Percentiles rank a stretch among this genome's conserved stretches.
Evolutionary conservation across 2,113 vertebrate genomes (phyloP).

Genomic region (Eulemur rufifrons): DNA sequence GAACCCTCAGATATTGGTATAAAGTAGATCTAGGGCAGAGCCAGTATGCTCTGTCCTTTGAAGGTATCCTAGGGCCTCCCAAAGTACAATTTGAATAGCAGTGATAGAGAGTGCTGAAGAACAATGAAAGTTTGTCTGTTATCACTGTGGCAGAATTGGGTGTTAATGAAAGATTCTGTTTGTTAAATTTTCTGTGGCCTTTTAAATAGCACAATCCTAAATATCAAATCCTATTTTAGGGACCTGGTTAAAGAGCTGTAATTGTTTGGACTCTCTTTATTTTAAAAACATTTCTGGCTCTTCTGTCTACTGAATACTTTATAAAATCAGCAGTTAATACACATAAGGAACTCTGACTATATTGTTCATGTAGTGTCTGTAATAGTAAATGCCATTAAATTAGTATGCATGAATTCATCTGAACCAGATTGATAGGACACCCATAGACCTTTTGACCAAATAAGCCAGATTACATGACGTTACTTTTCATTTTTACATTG

Average conservation of each 20-base stretch:
- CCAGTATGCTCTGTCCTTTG: neutral
- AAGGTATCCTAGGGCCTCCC: neutral
- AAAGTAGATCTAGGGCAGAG: neutral
- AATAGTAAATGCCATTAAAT: slow-evolving; percentile 30
- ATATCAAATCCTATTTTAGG: slow-evolving; percentile 3
- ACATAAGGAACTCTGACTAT: neutral
- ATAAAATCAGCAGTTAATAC: slow-evolving; percentile 32
- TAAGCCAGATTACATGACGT: neutral
- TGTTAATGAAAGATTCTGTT: slow-evolving; percentile 28
- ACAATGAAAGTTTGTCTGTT: neutral
- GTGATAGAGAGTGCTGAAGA: slow-evolving; percentile 15
- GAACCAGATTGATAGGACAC: neutral
- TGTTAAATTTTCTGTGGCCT: slow-evolving; percentile 22
- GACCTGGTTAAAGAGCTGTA: neutral
- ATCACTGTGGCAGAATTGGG: neutral
- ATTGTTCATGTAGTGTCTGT: neutral
- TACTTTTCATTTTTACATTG: neutral
- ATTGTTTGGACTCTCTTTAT: neutral
- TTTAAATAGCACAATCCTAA: slow-evolving; percentile 20
- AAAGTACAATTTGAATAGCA: slow-evolving; percentile 26
- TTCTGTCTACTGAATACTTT: slow-evolving; percentile 8
- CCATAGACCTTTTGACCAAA: neutral
- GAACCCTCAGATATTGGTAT: neutral
- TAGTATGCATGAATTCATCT: slow-evolving; percentile 28
- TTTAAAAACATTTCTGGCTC: neutral